Base-by-base conservation (phyloP, 1,140 invertebrate genomes). In the Temnothorax curvispinosus region DNA sequence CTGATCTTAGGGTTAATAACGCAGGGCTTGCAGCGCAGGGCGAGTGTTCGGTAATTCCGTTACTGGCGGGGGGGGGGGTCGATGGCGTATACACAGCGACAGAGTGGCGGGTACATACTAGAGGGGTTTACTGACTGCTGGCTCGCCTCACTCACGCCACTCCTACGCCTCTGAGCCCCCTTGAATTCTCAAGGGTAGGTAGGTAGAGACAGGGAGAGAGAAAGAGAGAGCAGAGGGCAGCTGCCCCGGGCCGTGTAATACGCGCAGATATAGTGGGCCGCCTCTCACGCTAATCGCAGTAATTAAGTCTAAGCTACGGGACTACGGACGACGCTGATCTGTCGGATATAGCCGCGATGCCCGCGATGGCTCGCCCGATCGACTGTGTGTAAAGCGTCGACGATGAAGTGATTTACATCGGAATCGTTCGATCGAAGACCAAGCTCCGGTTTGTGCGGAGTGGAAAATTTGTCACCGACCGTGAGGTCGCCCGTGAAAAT, bases 231-330 rank as follows among this genome's bases (percentile, higher is more conserved):
- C 4, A 6, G 21, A 58, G 44, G 52, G 52, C 64, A 88, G 82
- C 60, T 75, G 85, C 41, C 50, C 56, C 81, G 58, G 62, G 75
- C 62, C 72, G 81, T 87, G 87, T 91, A 91, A 91, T 91, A 89
- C 62, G 77, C 87, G 87, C 90, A 91, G 86, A 89, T 89, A 90
- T 92, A 90, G 89, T 84, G 80, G 80, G 75, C 89, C 88, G 89
- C 91, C 92, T 92, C 91, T 91, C 90, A 88, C 90, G 88, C 88
- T 93, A 93, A 93, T 94, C 92, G 92, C 89, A 89, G 92, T 94
- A 93, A 94, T 94, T 93, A 94, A 94, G 92, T 93, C 90, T 88
- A 91, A 93, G 91, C 90, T 92, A 91, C 88, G 91, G 90, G 87
- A 91, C 90, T 89, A 88, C 85, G 54, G 76, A 60, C 85, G 80